Evolutionary conservation across 1,140 invertebrate species (phyloP).

Genomic region (Aradophagus sp.): DNA sequence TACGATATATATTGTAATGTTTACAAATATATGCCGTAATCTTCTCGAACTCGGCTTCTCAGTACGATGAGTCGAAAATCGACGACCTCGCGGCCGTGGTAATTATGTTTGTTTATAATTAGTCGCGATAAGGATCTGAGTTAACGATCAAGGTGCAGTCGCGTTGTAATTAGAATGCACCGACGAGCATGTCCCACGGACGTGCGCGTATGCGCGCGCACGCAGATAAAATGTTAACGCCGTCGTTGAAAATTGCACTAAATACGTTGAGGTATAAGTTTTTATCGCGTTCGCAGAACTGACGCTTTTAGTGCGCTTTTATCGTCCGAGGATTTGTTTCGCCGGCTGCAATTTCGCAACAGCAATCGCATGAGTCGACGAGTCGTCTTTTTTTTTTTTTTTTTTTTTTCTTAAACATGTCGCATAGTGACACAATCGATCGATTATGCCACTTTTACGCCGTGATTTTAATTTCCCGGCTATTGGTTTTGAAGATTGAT

Average conservation of each 20-base stretch:
- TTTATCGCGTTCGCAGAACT: constrained; percentile 41
- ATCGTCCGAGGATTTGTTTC: constrained; percentile 32
- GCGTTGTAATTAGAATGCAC: constrained; percentile 53
- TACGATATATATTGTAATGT: too few species aligned
- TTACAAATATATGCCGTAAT: too few species aligned
- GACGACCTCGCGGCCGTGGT: constrained; percentile 21
- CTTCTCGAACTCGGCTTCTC: too few species aligned
- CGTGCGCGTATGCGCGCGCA: constrained; percentile 17
- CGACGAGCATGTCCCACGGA: constrained; percentile 43
- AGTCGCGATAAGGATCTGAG: constrained; percentile 51
- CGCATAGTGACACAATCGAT: too few species aligned
- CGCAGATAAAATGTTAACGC: constrained; percentile 53
- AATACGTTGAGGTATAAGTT: constrained; percentile 52
- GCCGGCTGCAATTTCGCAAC: constrained; percentile 36
- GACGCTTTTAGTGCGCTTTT: constrained; percentile 27
- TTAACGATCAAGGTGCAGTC: constrained; percentile 52
- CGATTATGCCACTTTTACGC: too few species aligned
- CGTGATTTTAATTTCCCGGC: too few species aligned
- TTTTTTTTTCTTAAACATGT: too few species aligned
- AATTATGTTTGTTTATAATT: constrained; percentile 55
- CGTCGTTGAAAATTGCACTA: constrained; percentile 50
- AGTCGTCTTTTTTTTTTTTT: too few species aligned
- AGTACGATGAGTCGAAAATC: too few species aligned
- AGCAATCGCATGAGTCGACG: too few species aligned
- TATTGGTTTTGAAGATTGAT: too few species aligned